Evolutionary conservation across 1,140 invertebrate species (phyloP).

Genomic region (Solenopsis fugax): DNA sequence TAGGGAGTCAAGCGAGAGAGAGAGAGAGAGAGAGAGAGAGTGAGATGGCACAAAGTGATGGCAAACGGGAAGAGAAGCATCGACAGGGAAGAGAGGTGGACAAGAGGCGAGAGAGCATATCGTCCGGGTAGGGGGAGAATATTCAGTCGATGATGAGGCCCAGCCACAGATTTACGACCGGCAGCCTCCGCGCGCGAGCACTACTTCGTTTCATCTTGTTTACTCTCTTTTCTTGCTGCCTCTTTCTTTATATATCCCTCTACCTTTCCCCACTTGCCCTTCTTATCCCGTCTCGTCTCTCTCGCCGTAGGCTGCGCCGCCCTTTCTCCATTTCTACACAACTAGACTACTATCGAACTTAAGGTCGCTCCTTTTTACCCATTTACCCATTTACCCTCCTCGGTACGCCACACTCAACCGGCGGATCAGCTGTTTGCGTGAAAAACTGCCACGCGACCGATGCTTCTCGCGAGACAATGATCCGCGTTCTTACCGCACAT

Average conservation of each 20-base stretch:
- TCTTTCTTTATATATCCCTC: constrained; percentile 58
- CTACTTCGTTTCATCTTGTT: constrained; percentile 76
- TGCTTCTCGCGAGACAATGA: constrained; percentile 62
- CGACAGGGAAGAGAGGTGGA: constrained; percentile 29
- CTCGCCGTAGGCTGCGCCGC: constrained; percentile 46
- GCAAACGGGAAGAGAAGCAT: constrained; percentile 19
- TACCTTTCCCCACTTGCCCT: neutral
- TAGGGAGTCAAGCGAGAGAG: neutral
- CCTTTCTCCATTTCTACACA: constrained; percentile 51
- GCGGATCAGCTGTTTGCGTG: constrained; percentile 61
- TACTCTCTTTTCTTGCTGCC: constrained; percentile 73
- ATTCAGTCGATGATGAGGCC: constrained; percentile 84
- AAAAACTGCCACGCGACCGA: constrained; percentile 82
- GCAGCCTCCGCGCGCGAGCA: constrained; percentile 77
- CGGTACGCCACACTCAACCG: constrained; percentile 33
- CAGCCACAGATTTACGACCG: constrained; percentile 84
- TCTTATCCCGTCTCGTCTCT: constrained; percentile 19
- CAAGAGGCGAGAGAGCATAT: constrained; percentile 25
- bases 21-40: constrained; percentile 5
- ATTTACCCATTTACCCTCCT: constrained; percentile 40
- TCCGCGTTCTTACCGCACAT: neutral
- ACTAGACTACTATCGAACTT: constrained; percentile 65
- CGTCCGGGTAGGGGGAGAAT: constrained; percentile 72
- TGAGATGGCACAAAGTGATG: neutral
- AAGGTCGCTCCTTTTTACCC: constrained; percentile 63